Conservation (phyloP, 2,113 vertebrate genomes). For the Sinosuthora webbiana region DNA sequence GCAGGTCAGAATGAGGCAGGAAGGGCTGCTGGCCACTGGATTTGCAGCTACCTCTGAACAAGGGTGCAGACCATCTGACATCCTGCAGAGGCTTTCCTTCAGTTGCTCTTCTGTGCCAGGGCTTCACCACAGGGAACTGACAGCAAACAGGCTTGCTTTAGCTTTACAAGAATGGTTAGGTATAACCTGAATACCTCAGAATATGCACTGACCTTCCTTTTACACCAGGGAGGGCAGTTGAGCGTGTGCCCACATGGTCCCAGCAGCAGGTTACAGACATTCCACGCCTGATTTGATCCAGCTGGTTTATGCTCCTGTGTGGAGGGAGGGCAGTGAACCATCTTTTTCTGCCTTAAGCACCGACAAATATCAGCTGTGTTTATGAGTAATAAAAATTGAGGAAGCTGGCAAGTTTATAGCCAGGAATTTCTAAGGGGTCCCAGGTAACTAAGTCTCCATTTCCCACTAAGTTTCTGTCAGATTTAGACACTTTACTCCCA, state of each 20-base stretch:
- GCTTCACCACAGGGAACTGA: background rate
- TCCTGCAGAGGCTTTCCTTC: background rate
- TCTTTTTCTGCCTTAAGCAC: background rate
- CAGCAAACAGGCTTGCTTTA: background rate
- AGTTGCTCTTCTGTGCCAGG: background rate
- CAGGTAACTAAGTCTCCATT: background rate
- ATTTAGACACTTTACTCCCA: background rate
- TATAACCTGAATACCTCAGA: background rate
- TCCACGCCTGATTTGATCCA: rapidly evolving
- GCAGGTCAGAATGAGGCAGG: background rate
- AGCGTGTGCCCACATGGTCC: rapidly evolving
- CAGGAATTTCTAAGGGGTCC: background rate
- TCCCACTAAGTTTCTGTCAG: background rate
- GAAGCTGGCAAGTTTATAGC: background rate
- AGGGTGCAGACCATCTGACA: rapidly evolving
- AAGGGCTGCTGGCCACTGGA: background rate
- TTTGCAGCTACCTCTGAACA: background rate
- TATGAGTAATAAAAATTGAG: background rate
- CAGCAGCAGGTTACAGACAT: background rate
- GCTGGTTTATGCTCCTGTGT: background rate
- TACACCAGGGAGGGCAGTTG: background rate
- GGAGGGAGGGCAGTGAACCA: background rate
- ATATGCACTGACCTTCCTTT: background rate
- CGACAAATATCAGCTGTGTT: background rate
- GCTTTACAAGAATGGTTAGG: background rate